These are phyloP conservation scores for Corydoras sp. DNA, from an alignment of 2,113 vertebrate species.

Conservation along the genomic window DNA sequence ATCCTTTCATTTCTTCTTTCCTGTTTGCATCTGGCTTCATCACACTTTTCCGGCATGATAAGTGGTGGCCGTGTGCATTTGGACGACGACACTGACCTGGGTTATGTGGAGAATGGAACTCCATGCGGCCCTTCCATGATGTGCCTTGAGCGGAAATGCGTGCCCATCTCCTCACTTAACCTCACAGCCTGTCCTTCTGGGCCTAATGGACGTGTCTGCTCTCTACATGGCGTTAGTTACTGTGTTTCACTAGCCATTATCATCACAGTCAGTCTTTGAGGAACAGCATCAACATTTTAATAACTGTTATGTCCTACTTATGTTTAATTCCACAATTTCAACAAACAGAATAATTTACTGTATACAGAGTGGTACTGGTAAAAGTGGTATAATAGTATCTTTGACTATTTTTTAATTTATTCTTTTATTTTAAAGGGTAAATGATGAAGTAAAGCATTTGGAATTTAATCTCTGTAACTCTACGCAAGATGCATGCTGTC, in stretches of 20 bases:
- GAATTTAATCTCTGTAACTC: too few species aligned
- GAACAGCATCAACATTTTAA: too few species aligned
- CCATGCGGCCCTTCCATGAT: conserved; percentile 98
- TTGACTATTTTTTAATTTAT: too few species aligned
- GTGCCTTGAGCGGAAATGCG: conserved; percentile 97
- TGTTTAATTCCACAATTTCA: too few species aligned
- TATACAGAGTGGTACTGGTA: too few species aligned
- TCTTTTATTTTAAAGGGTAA: too few species aligned
- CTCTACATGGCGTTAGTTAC: conserved; percentile 88
- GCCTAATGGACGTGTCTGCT: conserved; percentile 90
- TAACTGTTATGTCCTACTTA: too few species aligned
- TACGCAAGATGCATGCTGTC: too few species aligned
- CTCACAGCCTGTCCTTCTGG: conserved; percentile 89
- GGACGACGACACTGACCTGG: conserved; percentile 94
- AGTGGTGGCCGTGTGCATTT: conserved; percentile 91
- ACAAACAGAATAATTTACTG: too few species aligned
- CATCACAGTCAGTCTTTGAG: not conserved
- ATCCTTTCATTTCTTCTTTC: not conserved
- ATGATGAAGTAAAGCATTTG: too few species aligned
- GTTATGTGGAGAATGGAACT: conserved; percentile 93
- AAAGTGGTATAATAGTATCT: too few species aligned
- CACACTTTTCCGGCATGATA: not conserved
- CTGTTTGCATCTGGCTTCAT: not conserved
- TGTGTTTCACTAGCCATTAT: not conserved
- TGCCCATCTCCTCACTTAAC: conserved; percentile 93